Evolutionary conservation across 2,888 invertebrate species (phyloP).

Genomic region (Noctua janthina): DNA sequence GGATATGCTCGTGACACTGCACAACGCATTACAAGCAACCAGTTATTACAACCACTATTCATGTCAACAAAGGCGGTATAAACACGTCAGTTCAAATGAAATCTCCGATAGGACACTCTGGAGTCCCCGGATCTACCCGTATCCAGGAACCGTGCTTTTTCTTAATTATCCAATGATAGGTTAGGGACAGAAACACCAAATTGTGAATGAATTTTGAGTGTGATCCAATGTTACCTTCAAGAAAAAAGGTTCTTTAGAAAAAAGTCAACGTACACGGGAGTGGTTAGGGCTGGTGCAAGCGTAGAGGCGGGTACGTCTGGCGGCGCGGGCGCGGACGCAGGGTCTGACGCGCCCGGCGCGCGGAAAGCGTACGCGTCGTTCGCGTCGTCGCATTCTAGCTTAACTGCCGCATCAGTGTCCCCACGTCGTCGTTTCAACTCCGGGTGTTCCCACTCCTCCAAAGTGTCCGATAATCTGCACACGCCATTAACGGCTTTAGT

Average conservation of each 20-base stretch:
- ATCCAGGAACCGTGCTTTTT: conserved; percentile 36
- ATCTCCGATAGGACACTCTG: conserved; percentile 63
- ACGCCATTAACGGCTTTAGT: conserved; percentile 73
- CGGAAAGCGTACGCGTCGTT: conserved; percentile 93
- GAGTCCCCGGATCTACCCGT: conserved; percentile 59
- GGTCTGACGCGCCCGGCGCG: conserved; percentile 82
- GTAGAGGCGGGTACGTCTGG: conserved; percentile 64
- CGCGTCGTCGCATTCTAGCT: conserved; percentile 93
- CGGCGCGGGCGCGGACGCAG: conserved; percentile 69
- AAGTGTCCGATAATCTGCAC: conserved; percentile 87
- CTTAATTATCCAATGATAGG: conserved; percentile 22
- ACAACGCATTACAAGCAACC: conserved; percentile 48
- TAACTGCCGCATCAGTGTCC: conserved; percentile 92
- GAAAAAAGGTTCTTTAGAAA: conserved; percentile 50
- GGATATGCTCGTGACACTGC: conserved; percentile 66
- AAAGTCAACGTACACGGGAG: conserved; percentile 75
- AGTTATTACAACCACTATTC: conserved; percentile 20
- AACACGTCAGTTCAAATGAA: conserved; percentile 23
- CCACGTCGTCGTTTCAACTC: conserved; percentile 89
- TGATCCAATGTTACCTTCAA: conserved; percentile 58
- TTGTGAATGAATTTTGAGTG: conserved; percentile 48
- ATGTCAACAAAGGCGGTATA: conserved; percentile 8
- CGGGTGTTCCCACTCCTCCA: conserved; percentile 88
- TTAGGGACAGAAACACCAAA: conserved; percentile 44
- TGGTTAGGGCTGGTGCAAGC: conserved; percentile 70